phyloP scores from a whole-genome alignment of 2,113 vertebrate species.

The Tylochromis polylepis region DNA sequence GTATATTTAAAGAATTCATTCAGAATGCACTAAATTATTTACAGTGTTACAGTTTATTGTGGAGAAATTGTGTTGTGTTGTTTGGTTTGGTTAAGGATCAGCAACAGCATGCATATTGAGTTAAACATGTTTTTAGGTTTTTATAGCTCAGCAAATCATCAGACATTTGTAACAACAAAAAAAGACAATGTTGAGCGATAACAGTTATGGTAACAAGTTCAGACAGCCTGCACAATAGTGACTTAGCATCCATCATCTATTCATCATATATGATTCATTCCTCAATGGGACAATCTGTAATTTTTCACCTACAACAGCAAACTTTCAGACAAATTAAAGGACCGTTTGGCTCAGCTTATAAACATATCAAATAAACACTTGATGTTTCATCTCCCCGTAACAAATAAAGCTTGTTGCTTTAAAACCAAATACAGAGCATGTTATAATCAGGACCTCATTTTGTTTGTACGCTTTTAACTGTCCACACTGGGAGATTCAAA shows the following conservation, averaged over 20 bases:
- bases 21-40: not conserved
- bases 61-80: conserved; percentile 5
- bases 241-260: not conserved
- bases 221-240: not conserved
- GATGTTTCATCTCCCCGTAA: not conserved
- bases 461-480: conserved; percentile 14
- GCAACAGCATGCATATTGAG: conserved; percentile 24
- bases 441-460: not conserved
- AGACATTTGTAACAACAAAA: conserved; percentile 18
- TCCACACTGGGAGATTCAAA: conserved; percentile 17
- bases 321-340: not conserved
- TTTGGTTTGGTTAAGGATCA: not conserved
- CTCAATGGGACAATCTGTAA: not conserved
- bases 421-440: conserved; percentile 8
- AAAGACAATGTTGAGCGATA: not conserved
- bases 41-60: conserved; percentile 30
- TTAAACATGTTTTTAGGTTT: not conserved
- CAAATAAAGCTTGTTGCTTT: not conserved
- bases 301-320: not conserved
- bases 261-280: conserved; percentile 18
- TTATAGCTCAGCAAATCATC: not conserved
- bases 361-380: not conserved
- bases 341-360: not conserved
- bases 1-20: not conserved
- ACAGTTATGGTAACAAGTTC: not conserved